These are phyloP conservation scores for Chelmon rostratus DNA, from an alignment of 2,797 vertebrate genomes.

Conservation along the genomic window DNA sequence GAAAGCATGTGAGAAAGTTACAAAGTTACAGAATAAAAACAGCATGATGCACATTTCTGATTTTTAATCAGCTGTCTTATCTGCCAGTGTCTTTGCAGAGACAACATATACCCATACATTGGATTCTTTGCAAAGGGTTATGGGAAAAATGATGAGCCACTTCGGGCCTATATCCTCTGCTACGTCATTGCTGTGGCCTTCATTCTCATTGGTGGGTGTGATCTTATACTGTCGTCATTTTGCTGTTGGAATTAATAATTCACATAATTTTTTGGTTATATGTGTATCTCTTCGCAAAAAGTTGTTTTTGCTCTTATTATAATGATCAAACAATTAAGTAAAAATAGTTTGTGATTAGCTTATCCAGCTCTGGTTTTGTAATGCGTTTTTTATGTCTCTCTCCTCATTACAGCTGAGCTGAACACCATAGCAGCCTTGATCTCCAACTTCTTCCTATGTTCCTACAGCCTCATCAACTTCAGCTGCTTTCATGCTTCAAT, in stretches of 20 bases:
- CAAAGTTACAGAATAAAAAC: too few species aligned
- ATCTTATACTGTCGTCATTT: background rate
- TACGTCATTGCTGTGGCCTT: slow-evolving; percentile 84
- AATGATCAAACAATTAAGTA: background rate
- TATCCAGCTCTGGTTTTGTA: background rate
- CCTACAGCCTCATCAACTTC: slow-evolving; percentile 87
- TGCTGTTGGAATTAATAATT: background rate
- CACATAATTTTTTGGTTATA: background rate
- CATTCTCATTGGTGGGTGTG: slow-evolving; percentile 85
- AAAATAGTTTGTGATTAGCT: background rate
- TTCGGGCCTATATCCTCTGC: slow-evolving; percentile 82
- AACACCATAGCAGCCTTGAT: slow-evolving; percentile 83
- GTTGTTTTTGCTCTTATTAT: background rate
- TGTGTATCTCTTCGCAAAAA: background rate
- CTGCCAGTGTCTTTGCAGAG: slow-evolving; percentile 86
- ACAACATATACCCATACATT: slow-evolving; percentile 86
- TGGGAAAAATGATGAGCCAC: slow-evolving; percentile 85
- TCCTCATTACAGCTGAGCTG: slow-evolving; percentile 76
- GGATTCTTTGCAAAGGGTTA: slow-evolving; percentile 87
- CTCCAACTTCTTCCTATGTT: slow-evolving; percentile 89
- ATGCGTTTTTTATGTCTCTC: background rate
- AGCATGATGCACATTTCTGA: background rate
- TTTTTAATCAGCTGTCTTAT: slow-evolving; percentile 4
- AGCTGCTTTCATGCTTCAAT: slow-evolving; percentile 88
- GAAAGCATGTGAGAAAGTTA: too few species aligned